These are phyloP conservation scores for Tapera naevia DNA, from an alignment of 2,797 vertebrate genomes.

Conservation along the genomic window DNA sequence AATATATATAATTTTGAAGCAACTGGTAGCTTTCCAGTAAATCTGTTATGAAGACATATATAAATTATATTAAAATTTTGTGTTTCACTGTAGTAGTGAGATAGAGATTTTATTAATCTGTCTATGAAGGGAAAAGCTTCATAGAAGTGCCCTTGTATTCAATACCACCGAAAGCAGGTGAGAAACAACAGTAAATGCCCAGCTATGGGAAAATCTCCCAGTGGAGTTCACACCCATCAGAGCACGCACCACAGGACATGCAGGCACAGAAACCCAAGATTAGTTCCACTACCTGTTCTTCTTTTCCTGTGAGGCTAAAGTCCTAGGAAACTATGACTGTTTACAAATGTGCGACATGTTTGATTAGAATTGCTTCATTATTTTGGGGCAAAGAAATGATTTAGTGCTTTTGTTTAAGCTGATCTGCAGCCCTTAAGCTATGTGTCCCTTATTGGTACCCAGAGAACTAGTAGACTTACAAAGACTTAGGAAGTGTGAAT, in stretches of 20 bases:
- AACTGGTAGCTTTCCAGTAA: neutral
- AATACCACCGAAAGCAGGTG: neutral
- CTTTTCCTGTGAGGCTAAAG: neutral
- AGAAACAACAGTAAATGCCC: neutral
- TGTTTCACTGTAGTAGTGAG: neutral
- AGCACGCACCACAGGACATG: neutral
- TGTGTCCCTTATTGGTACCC: too few species aligned
- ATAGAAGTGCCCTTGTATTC: neutral
- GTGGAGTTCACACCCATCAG: neutral
- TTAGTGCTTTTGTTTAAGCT: neutral
- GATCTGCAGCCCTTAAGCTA: neutral
- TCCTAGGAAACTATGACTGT: neutral
- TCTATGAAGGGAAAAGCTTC: neutral
- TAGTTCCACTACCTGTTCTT: neutral
- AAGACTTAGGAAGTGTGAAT: neutral
- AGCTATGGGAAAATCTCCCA: neutral
- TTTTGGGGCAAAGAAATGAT: neutral
- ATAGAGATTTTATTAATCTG: neutral
- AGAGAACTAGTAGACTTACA: neutral
- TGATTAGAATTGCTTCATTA: neutral
- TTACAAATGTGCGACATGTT: neutral
- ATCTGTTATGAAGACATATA: neutral
- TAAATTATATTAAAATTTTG: neutral
- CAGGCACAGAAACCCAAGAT: neutral
- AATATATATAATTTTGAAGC: neutral